Evolutionary conservation across 2,797 vertebrate species (phyloP), one percentile per base, ranked within the genome.

Genomic region (Erpetoichthys calabaricus): DNA sequence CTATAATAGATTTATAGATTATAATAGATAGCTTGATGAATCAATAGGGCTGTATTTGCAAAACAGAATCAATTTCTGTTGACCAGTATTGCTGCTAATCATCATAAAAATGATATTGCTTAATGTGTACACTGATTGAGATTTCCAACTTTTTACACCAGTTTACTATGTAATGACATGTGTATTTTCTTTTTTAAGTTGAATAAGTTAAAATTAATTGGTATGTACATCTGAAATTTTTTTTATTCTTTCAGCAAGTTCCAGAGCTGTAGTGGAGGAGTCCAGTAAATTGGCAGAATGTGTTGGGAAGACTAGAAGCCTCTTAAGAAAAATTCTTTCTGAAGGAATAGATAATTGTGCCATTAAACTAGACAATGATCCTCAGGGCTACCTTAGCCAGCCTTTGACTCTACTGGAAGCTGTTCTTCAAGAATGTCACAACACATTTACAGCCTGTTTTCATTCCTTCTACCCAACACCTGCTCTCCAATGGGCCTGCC

Each of bases 381-480:
- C 94, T 0, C 89, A 97, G 75, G 96, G 94, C 55, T 97, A 97
- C 70, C 83, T 97, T 65, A 97, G 92, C 65, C 94, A 98, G 60
- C 96, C 96, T 1, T 74, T 97, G 47, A 94, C 90, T 44, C 86
- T 99, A 57, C 76, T 99, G 41, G 96, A 99, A 70, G 92, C 96
- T 6, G 95, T 98, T 60, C 86, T 99, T 68, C 94, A 97, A 70
- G 96, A 99, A 65, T 98, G 94, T 65, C 95, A 99, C 73, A 97
- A 94, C 78, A 99, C 95, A 3, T 99, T 99, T 70, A 99, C 96
- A 4, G 93, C 92, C 68, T 99, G 96, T 73, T 99, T 99, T 72
- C 95, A 98, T 70, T 95, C 94, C 1, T 99, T 98, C 80, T 99
- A 97, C 69, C 95, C 96, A 7, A 98, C 96, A 1, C 95, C 96